Base-by-base conservation (phyloP, 2,797 vertebrate genomes). In the Tachyglossus aculeatus region DNA sequence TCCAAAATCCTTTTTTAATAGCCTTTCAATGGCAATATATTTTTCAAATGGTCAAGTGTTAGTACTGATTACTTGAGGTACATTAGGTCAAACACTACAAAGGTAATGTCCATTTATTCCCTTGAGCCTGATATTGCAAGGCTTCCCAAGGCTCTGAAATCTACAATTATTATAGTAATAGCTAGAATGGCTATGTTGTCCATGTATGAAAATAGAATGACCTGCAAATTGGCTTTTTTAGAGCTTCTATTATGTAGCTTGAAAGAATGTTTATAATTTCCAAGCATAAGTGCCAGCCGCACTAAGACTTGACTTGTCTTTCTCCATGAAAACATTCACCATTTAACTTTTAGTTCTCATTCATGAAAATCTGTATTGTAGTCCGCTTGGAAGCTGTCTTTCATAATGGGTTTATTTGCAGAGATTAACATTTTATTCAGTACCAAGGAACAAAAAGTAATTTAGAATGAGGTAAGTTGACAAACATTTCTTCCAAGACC, bases 311-410 rank as follows among this genome's bases (percentile, higher is more conserved):
- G 57, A 59, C 55, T 66, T 63, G 45, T 58, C 73, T 72, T 25
- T 40, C 71, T 27, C 7, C 37, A 21, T 82, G 64, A 74, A 70
- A 80, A 2, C 29, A 39, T 60, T 36, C n/a, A 19, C 45, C 56
- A 60, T 53, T 60, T 69, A 4, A 59, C 6, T 62, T 82, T 77
- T 63, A 56, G 5, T 68, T 82, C 67, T 59, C 22, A 68, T 73
- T 66, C 45, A 25, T 73, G 62, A 80, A 81, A 78, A 57, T 54
- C 51, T 71, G 3, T 61, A 55, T 79, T 83, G 50, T 57, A 71
- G 64, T 70, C 19, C 15, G 29, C 22, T 57, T 71, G 54, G 34
- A 78, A 50, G 3, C 27, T 67, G 71, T 68, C 61, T 67, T 77
- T 71, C 51, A 48, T 54, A 15, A 67, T 51, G 67, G 43, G 51